A percentile compares a stretch with the other conserved stretches of the same genome.
These are phyloP conservation scores for Apostichopus californicus DNA, from an alignment of 35 echinoderm and acorn worm species.

Conservation along the genomic window DNA sequence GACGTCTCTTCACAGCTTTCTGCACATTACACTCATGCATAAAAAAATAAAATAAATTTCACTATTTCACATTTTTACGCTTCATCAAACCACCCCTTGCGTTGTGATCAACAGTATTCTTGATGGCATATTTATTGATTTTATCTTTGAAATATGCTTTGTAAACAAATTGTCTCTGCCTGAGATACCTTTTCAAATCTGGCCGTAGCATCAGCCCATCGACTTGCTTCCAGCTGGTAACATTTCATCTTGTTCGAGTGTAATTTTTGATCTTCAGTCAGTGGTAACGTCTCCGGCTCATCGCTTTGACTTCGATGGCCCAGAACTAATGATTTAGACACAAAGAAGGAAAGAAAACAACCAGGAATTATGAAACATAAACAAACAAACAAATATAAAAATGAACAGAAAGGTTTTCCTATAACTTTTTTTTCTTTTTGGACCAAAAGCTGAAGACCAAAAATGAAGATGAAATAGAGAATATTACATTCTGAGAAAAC, in stretches of 20 bases:
- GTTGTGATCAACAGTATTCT: too few relatives aligned
- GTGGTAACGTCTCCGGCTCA: conserved; percentile 13
- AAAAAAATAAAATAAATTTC: not conserved
- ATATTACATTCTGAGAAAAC: too few relatives aligned
- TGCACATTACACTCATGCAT: not conserved
- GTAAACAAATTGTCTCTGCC: not conserved
- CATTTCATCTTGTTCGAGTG: not conserved
- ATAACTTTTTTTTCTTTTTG: too few relatives aligned
- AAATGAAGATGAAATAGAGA: too few relatives aligned
- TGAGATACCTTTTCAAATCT: conserved; percentile 21
- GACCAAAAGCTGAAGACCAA: too few relatives aligned
- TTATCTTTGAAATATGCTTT: too few relatives aligned
- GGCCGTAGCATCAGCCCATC: conserved; percentile 2
- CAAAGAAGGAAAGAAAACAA: not conserved
- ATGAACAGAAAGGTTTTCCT: too few relatives aligned
- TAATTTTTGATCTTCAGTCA: not conserved
- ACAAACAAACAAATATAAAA: too few relatives aligned
- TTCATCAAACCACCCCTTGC: too few relatives aligned
- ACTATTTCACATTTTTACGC: too few relatives aligned
- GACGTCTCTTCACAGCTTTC: too few relatives aligned
- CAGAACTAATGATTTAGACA: not conserved
- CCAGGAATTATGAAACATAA: not conserved
- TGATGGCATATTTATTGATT: too few relatives aligned
- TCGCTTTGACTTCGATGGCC: conserved; percentile 1
- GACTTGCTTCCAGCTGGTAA: not conserved